Evolutionary conservation across 2,113 vertebrate genomes (phyloP).

Genomic region (Megalops atlanticus): DNA sequence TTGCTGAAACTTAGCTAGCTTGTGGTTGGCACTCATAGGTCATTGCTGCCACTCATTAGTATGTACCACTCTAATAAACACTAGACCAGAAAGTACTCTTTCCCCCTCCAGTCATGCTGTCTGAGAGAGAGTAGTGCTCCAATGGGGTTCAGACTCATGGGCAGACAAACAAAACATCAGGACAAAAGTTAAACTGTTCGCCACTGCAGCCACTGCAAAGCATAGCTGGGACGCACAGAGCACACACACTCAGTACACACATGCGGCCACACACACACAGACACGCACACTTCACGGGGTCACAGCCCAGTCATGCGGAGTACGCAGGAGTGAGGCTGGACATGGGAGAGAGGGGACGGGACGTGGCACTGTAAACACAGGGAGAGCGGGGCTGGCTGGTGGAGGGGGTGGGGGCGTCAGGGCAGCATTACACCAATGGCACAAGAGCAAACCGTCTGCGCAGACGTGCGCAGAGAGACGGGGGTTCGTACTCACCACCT

Average conservation of each 20-base stretch:
- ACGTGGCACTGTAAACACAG: not conserved
- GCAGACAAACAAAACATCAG: too few relatives aligned
- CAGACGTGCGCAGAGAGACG: constrained; percentile 28
- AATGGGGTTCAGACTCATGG: too few relatives aligned
- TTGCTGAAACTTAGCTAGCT: not conserved
- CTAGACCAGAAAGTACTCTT: not conserved
- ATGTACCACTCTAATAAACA: too few relatives aligned
- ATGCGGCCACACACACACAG: constrained; percentile 39
- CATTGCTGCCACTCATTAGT: not conserved
- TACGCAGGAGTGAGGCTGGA: not conserved
- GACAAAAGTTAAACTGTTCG: too few relatives aligned
- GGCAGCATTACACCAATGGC: not conserved
- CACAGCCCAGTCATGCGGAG: not conserved
- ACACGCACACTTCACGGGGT: not conserved
- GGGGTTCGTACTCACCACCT: constrained; percentile 84
- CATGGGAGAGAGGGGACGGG: not conserved
- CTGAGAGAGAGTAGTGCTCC: too few relatives aligned
- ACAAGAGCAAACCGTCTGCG: not conserved
- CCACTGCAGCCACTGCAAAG: too few relatives aligned
- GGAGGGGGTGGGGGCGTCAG: not conserved
- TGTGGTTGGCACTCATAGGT: not conserved
- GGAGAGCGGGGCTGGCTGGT: not conserved
- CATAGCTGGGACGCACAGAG: constrained; percentile 27
- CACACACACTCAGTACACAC: not conserved
- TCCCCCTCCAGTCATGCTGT: not conserved